These are phyloP conservation scores for Hypothenemus hampei DNA, from an alignment of 1,140 invertebrate genomes.

Conservation along the genomic window DNA sequence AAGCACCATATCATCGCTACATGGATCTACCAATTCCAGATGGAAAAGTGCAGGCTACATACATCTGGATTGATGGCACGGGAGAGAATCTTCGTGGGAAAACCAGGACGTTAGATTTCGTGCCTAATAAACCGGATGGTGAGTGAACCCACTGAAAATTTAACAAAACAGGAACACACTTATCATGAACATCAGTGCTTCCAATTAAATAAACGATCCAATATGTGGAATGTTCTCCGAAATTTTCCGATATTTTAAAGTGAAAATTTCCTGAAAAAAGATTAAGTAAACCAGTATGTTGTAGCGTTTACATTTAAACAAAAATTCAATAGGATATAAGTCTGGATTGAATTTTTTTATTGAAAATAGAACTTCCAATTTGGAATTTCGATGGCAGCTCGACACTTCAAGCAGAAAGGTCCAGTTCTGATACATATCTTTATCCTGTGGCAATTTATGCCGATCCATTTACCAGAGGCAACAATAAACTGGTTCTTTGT, in stretches of 20 bases:
- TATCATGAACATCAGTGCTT: too few relatives aligned
- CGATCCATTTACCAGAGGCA: slow-evolving; percentile 82
- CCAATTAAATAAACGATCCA: too few relatives aligned
- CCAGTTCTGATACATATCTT: slow-evolving; percentile 79
- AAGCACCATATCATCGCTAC: slow-evolving; percentile 67
- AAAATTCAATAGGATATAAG: too few relatives aligned
- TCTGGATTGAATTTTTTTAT: too few relatives aligned
- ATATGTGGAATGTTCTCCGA: too few relatives aligned
- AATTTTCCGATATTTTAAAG: too few relatives aligned
- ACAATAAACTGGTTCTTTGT: slow-evolving; percentile 80
- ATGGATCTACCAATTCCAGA: slow-evolving; percentile 71
- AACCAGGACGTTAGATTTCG: slow-evolving; percentile 75
- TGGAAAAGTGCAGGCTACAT: slow-evolving; percentile 75
- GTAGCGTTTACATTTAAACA: too few relatives aligned
- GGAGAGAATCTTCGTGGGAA: slow-evolving; percentile 85
- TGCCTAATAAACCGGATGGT: slow-evolving; percentile 69
- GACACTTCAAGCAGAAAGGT: slow-evolving; percentile 69
- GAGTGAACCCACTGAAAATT: too few relatives aligned
- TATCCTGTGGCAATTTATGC: slow-evolving; percentile 78
- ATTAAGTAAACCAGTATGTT: too few relatives aligned
- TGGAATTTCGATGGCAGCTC: slow-evolving; percentile 95
- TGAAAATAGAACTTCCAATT: slow-evolving; percentile 75
- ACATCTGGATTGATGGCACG: slow-evolving; percentile 95
- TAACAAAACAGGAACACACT: too few relatives aligned
- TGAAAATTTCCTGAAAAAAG: too few relatives aligned